Evolutionary conservation across 2,888 invertebrate species (phyloP), one percentile per base, ranked within the genome.

Genomic region (Loripinus fragilis): DNA sequence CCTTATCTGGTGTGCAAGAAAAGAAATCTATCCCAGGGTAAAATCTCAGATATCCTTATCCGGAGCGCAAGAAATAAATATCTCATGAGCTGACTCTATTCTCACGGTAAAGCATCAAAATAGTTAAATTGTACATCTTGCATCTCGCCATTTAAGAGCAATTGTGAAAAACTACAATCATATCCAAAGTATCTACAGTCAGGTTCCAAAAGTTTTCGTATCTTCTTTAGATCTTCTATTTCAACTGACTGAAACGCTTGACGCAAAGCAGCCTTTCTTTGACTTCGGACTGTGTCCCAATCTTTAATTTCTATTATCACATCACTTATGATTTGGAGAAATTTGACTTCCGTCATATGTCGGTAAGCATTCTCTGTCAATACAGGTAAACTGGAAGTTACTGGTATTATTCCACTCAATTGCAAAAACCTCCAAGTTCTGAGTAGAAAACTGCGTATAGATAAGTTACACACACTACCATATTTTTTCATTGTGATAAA

Each of bases 101-200:
- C 12, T 38, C 38, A 5, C 12, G 38, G 35, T 23, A 81, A 66
- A 55, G 68, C 70, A 70, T 78, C 76, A 76, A 81, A 81, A 73
- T 84, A 81, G 48, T 81, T 72, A 23, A 81, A 72, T 20, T 65
- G 23, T 2, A 7, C 25, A 20, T 55, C 25, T 55, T 25, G 35
- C 20, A n/a, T 35, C n/a, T 30, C 64, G 33, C 70, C 28, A 23
- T 67, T 30, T 41, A 48, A 33, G 41, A 84, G 79, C n/a, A 85
- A 50, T 48, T 65, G 41, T 35, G 68, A 35, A 2, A 78, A 80
- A 10, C 66, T 35, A n/a, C 78, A 65, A 41, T 86, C 83, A 71
- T 90, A 90, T 10, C 75, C 78, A 75, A 90, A 90, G 20, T 88
- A 72, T 38, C 79, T 69, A 73, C 87, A 89, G 60, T 90, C 90